phyloP scores from a whole-genome alignment of 30 jellyfish, hydroid and myxozoan species.

The Haliclystus octoradiatus region DNA sequence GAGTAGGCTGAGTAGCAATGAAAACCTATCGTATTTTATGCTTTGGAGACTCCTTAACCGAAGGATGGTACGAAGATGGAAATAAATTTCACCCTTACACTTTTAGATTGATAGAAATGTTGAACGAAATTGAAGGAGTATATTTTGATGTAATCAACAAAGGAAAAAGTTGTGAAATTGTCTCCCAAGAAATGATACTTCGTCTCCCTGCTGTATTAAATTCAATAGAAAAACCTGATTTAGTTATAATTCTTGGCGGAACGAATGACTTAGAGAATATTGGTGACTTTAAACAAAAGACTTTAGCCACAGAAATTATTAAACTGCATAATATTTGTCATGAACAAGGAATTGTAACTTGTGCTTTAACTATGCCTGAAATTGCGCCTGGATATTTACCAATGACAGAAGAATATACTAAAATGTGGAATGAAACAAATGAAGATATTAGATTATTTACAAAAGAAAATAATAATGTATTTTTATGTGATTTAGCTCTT shows the following conservation, averaged over 20 bases:
- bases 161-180: slow-evolving; percentile 69
- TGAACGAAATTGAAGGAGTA: slow-evolving; percentile 16
- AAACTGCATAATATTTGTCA: slow-evolving; percentile 40
- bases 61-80: slow-evolving; percentile 81
- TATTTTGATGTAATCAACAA: slow-evolving; percentile 20
- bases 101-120: slow-evolving; percentile 12
- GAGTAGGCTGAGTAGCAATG: neutral
- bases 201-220: slow-evolving; percentile 32
- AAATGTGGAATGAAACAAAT: slow-evolving; percentile 33
- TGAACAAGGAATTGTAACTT: slow-evolving; percentile 30
- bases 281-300: slow-evolving; percentile 8
- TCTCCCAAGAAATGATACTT: slow-evolving; percentile 45
- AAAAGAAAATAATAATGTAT: neutral
- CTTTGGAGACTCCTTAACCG: slow-evolving; percentile 90
- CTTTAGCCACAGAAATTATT: slow-evolving; percentile 27
- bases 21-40: slow-evolving; percentile 30
- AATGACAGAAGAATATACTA: slow-evolving; percentile 2
- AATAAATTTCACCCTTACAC: slow-evolving; percentile 63
- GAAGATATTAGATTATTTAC: slow-evolving; percentile 23
- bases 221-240: slow-evolving; percentile 6
- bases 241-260: slow-evolving; percentile 73
- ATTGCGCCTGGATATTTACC: slow-evolving; percentile 27
- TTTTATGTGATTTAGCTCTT: slow-evolving; percentile 39
- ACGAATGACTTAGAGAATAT: slow-evolving; percentile 48
- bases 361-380: slow-evolving; percentile 65